Evolutionary conservation across 35 echinoderm and acorn worm genomes (phyloP).

Genomic region (Heliocidaris tuberculata): DNA sequence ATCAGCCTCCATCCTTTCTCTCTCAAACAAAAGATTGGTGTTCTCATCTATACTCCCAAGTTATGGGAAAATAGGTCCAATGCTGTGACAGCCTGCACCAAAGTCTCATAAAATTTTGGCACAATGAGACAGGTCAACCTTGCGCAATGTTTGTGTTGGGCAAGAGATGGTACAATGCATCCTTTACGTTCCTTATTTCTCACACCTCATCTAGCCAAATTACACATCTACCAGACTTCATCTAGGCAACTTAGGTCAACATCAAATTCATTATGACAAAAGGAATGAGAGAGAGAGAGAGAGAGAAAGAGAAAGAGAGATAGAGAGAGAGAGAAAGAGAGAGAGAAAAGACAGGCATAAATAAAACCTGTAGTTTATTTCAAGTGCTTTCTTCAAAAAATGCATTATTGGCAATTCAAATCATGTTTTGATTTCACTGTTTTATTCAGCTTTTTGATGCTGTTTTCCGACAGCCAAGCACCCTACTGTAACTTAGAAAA

Average conservation of each 20-base stretch:
- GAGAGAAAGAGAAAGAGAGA: neutral
- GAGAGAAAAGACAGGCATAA: neutral
- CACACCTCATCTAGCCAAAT: neutral
- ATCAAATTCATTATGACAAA: neutral
- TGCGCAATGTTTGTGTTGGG: neutral
- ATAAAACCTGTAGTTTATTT: neutral
- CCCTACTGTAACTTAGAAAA: too few relatives aligned
- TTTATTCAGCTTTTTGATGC: too few relatives aligned
- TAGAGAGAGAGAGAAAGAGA: neutral
- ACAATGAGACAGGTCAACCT: neutral
- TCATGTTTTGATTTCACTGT: too few relatives aligned
- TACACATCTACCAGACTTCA: neutral
- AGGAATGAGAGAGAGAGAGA: neutral
- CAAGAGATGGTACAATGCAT: neutral
- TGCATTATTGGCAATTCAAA: too few relatives aligned
- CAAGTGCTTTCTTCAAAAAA: too few relatives aligned
- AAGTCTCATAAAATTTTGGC: neutral
- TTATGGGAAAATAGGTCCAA: neutral
- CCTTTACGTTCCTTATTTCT: neutral
- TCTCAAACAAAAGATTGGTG: too few relatives aligned
- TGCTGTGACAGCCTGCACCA: neutral
- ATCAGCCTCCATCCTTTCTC: too few relatives aligned
- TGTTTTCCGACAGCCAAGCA: too few relatives aligned
- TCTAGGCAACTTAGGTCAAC: neutral
- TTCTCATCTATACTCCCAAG: neutral